Evolutionary conservation across 1,140 invertebrate species (phyloP).

Genomic region (Penaeus japonicus): DNA sequence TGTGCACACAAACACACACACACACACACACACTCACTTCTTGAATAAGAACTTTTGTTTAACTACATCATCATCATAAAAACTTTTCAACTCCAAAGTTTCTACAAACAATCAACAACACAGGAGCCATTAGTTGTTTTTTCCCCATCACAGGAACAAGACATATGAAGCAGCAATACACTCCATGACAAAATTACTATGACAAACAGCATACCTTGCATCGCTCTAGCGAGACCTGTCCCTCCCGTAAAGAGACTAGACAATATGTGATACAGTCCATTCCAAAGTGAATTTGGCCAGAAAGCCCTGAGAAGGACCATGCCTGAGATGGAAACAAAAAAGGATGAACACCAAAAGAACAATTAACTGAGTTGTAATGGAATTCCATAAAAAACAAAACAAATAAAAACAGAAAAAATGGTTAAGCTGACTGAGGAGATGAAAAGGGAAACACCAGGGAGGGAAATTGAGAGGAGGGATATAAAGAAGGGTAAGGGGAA

Average conservation of each 20-base stretch:
- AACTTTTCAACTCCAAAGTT: too few species aligned
- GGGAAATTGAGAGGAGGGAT: neutral
- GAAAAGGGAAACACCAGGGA: neutral
- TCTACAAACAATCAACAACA: too few species aligned
- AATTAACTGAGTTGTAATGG: neutral
- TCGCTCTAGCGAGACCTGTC: slow-evolving; percentile 39
- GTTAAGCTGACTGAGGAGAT: neutral
- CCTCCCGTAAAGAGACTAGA: slow-evolving; percentile 33
- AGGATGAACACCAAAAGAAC: neutral
- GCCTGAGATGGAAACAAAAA: slow-evolving; percentile 42
- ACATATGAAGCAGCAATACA: too few species aligned
- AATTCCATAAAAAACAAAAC: neutral
- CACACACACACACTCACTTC: too few species aligned
- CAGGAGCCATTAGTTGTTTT: too few species aligned
- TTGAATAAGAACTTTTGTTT: too few species aligned
- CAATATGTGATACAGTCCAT: slow-evolving; percentile 48
- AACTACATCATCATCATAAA: too few species aligned
- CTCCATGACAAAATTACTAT: neutral
- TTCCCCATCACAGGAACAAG: too few species aligned
- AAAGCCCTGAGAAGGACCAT: slow-evolving; percentile 49
- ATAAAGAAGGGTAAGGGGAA: neutral
- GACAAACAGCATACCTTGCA: neutral
- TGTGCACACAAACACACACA: too few species aligned
- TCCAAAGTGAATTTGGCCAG: slow-evolving; percentile 47
- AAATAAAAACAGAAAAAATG: slow-evolving; percentile 2